A percentile compares a stretch with the other conserved stretches of the same genome.
These are phyloP conservation scores for Myiozetetes cayanensis DNA, from an alignment of 2,113 vertebrate genomes.

Conservation along the genomic window DNA sequence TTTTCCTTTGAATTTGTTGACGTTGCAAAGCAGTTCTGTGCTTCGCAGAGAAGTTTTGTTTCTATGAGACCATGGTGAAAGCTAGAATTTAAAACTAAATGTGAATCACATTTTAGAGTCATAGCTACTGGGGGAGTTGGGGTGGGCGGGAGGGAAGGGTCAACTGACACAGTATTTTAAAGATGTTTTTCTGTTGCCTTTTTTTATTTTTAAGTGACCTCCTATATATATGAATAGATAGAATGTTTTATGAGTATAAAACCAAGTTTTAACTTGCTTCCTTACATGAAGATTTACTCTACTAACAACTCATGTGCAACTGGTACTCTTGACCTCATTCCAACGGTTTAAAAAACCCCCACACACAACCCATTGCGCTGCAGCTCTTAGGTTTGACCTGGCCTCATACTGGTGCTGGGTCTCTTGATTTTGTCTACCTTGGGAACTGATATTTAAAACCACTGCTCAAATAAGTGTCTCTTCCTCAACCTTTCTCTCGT, in stretches of 20 bases:
- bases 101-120: conserved; percentile 65
- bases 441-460: conserved; percentile 65
- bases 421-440: conserved; percentile 51
- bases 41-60: conserved; percentile 65
- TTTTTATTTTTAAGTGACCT: conserved; percentile 77
- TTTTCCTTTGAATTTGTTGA: conserved; percentile 54
- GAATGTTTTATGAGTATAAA: conserved; percentile 67
- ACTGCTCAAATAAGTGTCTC: conserved; percentile 69
- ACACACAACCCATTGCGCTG: conserved; percentile 53
- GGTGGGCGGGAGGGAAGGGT: neutral
- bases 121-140: conserved; percentile 4
- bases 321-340: conserved; percentile 77
- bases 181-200: conserved; percentile 69
- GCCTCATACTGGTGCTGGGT: conserved; percentile 42
- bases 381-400: conserved; percentile 66
- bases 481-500: neutral
- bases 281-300: conserved; percentile 67
- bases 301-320: conserved; percentile 71
- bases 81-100: conserved; percentile 64
- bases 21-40: conserved; percentile 61
- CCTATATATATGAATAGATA: conserved; percentile 69
- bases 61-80: conserved; percentile 69
- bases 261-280: conserved; percentile 65
- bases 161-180: conserved; percentile 72
- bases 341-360: conserved; percentile 48